phyloP scores from a whole-genome alignment of 2,797 vertebrate genomes.

The Pristis pectinata region DNA sequence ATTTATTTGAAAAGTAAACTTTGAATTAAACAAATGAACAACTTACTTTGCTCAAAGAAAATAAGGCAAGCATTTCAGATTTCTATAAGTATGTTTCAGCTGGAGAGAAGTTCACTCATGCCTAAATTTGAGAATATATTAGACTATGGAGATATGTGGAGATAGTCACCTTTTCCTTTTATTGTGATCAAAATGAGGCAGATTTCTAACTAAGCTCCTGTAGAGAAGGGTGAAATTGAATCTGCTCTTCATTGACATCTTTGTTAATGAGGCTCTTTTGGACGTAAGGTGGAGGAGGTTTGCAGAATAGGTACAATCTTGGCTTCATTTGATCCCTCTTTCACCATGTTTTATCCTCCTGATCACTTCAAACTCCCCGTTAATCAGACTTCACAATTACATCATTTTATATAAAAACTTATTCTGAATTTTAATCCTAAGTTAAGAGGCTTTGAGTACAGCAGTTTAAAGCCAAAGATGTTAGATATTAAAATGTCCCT shows the following conservation, averaged over 20 bases:
- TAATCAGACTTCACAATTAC: background rate
- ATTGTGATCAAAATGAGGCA: conserved; percentile 11
- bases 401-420: conserved; percentile 16
- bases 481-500: background rate
- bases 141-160: background rate
- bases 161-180: background rate
- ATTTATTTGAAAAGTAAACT: background rate
- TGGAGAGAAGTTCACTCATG: background rate
- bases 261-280: conserved; percentile 18
- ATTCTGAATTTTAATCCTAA: conserved; percentile 34
- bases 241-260: background rate
- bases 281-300: background rate
- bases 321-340: background rate
- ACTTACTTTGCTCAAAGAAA: background rate
- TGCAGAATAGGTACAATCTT: conserved; percentile 17
- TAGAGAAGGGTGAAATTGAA: background rate
- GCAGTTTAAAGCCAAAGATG: background rate
- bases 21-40: background rate
- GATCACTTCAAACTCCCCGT: background rate
- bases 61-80: background rate
- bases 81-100: background rate
- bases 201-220: background rate
- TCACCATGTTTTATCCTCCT: background rate
- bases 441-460: conserved; percentile 18
- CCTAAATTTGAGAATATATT: conserved; percentile 17